Percentiles rank a stretch among this genome's conserved stretches.
Evolutionary conservation across 2,113 vertebrate genomes (phyloP).

Genomic region (Odocoileus hemionus): DNA sequence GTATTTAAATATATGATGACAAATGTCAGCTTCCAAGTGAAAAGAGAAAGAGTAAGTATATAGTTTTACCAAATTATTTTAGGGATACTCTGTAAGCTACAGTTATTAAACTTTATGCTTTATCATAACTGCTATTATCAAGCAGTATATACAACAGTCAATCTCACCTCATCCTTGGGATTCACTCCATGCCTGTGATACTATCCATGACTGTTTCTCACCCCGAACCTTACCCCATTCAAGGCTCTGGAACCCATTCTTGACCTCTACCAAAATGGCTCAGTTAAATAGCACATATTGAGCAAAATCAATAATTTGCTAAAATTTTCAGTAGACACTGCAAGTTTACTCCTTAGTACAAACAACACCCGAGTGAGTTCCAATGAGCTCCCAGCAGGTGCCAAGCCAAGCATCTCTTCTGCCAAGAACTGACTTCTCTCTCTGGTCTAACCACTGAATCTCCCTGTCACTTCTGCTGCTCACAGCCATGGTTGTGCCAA

Average conservation of each 20-base stretch:
- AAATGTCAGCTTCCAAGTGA: neutral
- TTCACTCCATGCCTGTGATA: neutral
- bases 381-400: neutral
- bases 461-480: neutral
- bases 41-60: neutral
- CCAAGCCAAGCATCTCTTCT: neutral
- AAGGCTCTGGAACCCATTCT: neutral
- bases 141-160: neutral
- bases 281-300: neutral
- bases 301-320: neutral
- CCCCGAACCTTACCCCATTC: neutral
- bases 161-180: neutral
- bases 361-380: neutral
- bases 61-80: neutral
- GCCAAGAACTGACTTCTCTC: neutral
- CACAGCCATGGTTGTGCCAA: accelerated
- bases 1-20: neutral
- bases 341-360: neutral
- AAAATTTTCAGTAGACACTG: neutral
- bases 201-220: neutral
- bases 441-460: neutral
- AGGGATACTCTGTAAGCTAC: neutral
- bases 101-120: neutral
- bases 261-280: neutral
- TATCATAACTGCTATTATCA: neutral